Evolutionary conservation across 1,140 invertebrate species (phyloP), one percentile per base, ranked within the genome.

Genomic region (Pseudomyrmex sp.): DNA sequence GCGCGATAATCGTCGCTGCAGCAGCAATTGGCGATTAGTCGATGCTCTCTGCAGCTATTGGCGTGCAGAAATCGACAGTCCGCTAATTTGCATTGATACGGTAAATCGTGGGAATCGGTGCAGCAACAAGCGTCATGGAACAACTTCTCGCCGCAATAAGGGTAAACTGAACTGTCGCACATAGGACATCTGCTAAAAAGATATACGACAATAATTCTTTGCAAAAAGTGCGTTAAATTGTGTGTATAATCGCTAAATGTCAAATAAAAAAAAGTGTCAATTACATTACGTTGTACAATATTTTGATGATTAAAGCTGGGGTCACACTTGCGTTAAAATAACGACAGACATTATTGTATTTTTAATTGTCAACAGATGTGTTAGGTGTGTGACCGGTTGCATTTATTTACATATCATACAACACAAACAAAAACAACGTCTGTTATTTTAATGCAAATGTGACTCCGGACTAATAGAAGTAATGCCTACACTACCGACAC

Each of bases 41-140:
- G 91, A 88, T 97, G 96, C 89, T 97, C 97, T 58, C 95, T 92
- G 89, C 97, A 97, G 23, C 95, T 95, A 90, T 97, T 97, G 15
- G 97, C 96, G 88, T 97, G 96, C 1, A 97, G 93, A 91, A 96
- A 96, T 84, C 95, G 95, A 91, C 97, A 97, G 90, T 97, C 96
- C 0, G 95, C 95, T 85, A 95, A 96, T 84, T 95, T 94, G 88
- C 97, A 97, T 87, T 96, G 94, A 50, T 94, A 94, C 1, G 96
- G 96, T 56, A 95, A 90, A 50, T 91, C 86, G 4, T 93, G 68
- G 86, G 88, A 76, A 82, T 92, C 87, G 68, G 95, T 94, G 88
- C 97, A 97, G 90, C 97, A 97, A 89, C 97, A 97, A 0, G 96
- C 95, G 88, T 97, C 97, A 89, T 97, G 97, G 1, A 96, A 94